A percentile compares a stretch with the other conserved stretches of the same genome.
phyloP scores from a whole-genome alignment of 2,888 invertebrate genomes.

The Alentia gelatinosa region DNA sequence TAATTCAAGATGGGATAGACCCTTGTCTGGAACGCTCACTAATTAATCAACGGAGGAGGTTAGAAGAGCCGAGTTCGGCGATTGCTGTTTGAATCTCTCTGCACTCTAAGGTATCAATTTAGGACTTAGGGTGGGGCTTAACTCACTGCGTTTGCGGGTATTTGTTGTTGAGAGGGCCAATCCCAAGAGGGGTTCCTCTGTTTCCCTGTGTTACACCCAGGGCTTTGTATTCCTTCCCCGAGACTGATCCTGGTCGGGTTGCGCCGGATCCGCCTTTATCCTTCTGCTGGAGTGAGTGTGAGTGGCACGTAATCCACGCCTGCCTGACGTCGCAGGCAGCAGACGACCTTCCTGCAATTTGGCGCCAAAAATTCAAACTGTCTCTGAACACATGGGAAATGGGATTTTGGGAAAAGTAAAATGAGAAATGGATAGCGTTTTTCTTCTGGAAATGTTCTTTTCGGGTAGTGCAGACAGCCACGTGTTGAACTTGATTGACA shows the following conservation, averaged over 20 bases:
- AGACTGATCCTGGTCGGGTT: background rate
- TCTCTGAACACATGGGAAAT: background rate
- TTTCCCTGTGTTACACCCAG: constrained; percentile 2
- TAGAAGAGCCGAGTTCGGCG: background rate
- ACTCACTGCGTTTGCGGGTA: background rate
- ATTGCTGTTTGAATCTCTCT: background rate
- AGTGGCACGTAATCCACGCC: constrained; percentile 32
- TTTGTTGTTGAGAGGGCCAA: constrained; percentile 23
- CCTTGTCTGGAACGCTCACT: background rate
- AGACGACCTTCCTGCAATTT: background rate
- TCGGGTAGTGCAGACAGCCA: background rate
- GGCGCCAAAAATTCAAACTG: constrained; percentile 32
- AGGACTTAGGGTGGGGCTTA: background rate
- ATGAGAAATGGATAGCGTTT: background rate
- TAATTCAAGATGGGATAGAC: no score
- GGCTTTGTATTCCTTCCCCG: constrained; percentile 30
- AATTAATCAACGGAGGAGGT: background rate
- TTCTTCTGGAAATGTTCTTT: background rate
- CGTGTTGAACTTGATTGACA: background rate
- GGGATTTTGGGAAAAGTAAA: background rate
- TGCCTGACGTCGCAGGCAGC: background rate
- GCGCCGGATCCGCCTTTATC: background rate
- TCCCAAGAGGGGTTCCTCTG: background rate
- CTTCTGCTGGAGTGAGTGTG: constrained; percentile 36
- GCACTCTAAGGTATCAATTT: constrained; percentile 41